A percentile compares a stretch with the other conserved stretches of the same genome.
phyloP scores from a whole-genome alignment of 2,888 invertebrate genomes.

The Dasypogon diadema region DNA sequence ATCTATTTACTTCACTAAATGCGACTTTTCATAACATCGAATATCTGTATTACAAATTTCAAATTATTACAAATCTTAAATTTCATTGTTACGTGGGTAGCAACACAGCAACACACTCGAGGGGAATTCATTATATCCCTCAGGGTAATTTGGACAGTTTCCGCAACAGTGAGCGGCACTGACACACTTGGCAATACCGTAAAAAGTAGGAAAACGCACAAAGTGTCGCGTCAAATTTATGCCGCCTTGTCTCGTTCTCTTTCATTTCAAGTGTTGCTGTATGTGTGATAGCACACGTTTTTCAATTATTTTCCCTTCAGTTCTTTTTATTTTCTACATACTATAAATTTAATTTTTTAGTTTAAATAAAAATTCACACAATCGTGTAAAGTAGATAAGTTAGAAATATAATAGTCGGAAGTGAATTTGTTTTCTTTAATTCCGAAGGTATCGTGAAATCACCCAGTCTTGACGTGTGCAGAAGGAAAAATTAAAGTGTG shows the following conservation, averaged over 20 bases:
- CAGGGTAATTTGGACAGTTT: no score
- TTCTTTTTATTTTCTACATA: slow-evolving; percentile 24
- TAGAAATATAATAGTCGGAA: no score
- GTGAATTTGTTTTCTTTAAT: not conserved
- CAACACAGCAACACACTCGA: no score
- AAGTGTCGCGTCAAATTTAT: slow-evolving; percentile 15
- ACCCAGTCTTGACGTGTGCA: slow-evolving; percentile 45
- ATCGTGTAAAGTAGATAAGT: not conserved
- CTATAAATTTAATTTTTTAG: slow-evolving; percentile 12
- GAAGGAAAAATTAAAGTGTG: slow-evolving; percentile 13
- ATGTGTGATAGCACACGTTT: slow-evolving; percentile 48
- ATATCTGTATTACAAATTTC: no score
- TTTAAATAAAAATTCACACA: not conserved
- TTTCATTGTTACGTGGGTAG: no score
- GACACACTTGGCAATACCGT: slow-evolving; percentile 1
- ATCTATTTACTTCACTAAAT: no score
- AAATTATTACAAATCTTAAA: no score
- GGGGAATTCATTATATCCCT: no score
- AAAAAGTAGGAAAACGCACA: not conserved
- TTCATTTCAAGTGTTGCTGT: slow-evolving; percentile 46
- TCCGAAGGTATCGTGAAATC: slow-evolving; percentile 21
- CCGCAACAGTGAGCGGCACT: no score
- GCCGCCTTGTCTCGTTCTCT: not conserved
- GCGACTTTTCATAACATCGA: no score
- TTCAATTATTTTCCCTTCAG: slow-evolving; percentile 46